Conservation (phyloP, 92 coral and sea anemone species). For the Scolanthus callimorphus region DNA sequence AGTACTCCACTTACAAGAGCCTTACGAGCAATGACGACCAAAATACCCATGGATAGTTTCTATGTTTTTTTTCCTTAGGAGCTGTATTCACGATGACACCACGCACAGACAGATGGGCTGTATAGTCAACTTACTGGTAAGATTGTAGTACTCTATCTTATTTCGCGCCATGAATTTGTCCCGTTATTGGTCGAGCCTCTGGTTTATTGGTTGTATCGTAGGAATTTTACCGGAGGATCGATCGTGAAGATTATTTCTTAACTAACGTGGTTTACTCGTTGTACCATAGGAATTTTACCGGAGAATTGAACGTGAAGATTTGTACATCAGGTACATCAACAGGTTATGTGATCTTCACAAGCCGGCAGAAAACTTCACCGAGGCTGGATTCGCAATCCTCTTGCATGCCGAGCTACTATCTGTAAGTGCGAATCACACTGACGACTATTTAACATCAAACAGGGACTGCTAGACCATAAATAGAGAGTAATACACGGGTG, state of each 20-base stretch:
- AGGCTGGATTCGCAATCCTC: slow-evolving; percentile 79
- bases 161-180: no score
- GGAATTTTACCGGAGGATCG: slow-evolving; percentile 80
- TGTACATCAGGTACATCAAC: slow-evolving; percentile 87
- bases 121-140: slow-evolving; percentile 85
- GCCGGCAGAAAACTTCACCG: slow-evolving; percentile 84
- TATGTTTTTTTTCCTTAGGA: no score
- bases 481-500: no score
- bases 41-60: no score
- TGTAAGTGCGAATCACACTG: slow-evolving; percentile 35
- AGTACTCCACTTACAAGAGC: no score
- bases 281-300: slow-evolving; percentile 67
- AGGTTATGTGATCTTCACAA: slow-evolving; percentile 82
- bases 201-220: not conserved
- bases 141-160: no score
- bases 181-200: no score
- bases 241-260: slow-evolving; percentile 71
- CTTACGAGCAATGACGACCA: no score
- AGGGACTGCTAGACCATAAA: slow-evolving; percentile 37
- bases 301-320: slow-evolving; percentile 74
- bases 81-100: slow-evolving; percentile 56
- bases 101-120: slow-evolving; percentile 83
- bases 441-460: no score
- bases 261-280: not conserved
- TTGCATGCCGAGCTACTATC: slow-evolving; percentile 74